Conservation (phyloP, 2,797 vertebrate species). For the Coreius guichenoti region DNA sequence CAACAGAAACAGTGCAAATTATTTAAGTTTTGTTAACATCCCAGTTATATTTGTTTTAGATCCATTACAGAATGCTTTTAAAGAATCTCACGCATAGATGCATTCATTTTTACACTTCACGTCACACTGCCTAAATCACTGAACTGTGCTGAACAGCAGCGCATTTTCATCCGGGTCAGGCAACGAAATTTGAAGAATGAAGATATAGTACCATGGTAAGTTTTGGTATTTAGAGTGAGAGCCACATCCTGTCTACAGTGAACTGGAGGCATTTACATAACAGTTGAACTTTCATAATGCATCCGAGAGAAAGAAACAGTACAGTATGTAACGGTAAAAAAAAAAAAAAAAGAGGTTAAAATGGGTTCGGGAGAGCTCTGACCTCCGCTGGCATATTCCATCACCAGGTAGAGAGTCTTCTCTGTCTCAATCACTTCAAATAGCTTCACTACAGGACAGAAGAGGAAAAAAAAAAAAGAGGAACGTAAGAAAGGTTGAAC, state of each 20-base stretch:
- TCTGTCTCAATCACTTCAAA: slow-evolving; percentile 95
- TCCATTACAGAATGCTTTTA: not conserved
- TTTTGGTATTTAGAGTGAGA: not conserved
- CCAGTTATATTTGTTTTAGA: not conserved
- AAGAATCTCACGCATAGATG: not conserved
- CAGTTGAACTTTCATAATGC: not conserved
- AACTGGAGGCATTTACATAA: not conserved
- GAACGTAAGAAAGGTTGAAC: slow-evolving; percentile 18
- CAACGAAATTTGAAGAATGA: not conserved
- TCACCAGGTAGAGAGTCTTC: slow-evolving; percentile 92
- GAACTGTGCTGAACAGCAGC: not conserved
- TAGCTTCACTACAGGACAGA: slow-evolving; percentile 81
- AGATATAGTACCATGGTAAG: not conserved
- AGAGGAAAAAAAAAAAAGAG: not conserved
- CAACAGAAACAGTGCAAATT: not conserved
- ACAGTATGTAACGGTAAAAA: not conserved
- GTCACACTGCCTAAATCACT: not conserved
- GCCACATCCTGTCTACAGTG: not conserved
- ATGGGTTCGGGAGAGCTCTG: slow-evolving; percentile 61
- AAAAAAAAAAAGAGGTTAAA: slow-evolving; percentile 16
- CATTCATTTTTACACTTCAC: not conserved
- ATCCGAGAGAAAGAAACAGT: not conserved
- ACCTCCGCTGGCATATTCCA: slow-evolving; percentile 96
- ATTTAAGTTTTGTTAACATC: not conserved
- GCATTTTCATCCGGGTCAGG: not conserved